Base-by-base conservation (phyloP, 2,888 invertebrate species). In the Drosophila vallismaia region DNA sequence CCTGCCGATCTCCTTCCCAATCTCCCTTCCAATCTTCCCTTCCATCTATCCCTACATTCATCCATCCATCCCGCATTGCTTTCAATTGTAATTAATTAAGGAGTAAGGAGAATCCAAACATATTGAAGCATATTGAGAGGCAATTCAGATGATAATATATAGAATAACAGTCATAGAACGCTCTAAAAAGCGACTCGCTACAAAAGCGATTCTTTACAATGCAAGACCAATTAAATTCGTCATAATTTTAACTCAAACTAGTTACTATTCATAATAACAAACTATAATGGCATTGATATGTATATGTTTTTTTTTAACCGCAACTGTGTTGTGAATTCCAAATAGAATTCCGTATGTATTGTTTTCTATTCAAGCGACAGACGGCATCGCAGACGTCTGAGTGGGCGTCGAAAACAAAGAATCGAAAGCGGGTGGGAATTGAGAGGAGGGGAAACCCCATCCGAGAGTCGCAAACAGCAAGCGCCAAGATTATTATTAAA, bases 311-410 rank as follows among this genome's bases (percentile, higher is more conserved):
- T n/a, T 51, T 64, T 49, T 46, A 29, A 28, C 26, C 29, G 50
- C 49, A 57, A 42, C 55, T 29, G 26, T 29, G 26, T n/a, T 38
- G 24, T 45, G 66, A 53, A 66, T 54, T 54, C 14, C 46, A 26
- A 29, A 51, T 33, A 31, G 33, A 5, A 10, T 6, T 40, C 3
- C 12, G 40, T 40, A 4, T 6, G 40, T 42, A 42, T 40, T 19
- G 19, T 19, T 12, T 7, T 19, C 52, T 50, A 45, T 42, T 52
- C 45, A 42, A 58, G 58, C 57, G 36, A 77, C 62, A 86, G 86
- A 81, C 80, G 86, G 52, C 70, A 75, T 62, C 75, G 75, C 70
- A 82, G 86, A 82, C 81, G 55, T n/a, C 62, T 52, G 63, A 62
- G 84, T 83, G 74, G 86, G 81, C 63, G 80, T 64, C 51, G 50